Evolutionary conservation across 2,113 vertebrate species (phyloP), one percentile per base, ranked within the genome.

Genomic region (Pelobates fuscus): DNA sequence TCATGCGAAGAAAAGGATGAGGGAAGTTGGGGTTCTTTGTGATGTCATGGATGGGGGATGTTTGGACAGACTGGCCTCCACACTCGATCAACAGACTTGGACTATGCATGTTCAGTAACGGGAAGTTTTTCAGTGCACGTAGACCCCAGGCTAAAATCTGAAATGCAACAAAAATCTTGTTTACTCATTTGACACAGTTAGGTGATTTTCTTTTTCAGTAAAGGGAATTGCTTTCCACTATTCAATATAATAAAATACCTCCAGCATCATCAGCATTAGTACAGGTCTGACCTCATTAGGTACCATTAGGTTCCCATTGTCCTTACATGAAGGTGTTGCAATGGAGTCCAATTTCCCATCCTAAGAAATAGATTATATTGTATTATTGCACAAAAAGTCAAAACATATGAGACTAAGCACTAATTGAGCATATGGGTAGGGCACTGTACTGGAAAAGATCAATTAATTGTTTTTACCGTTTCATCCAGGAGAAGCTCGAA

Each of bases 111-210:
- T 32, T 61, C 58, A 75, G 29, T 49, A 65, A 52, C 0, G 58
- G 49, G 70, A 58, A 18, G 0, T 71, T 6, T 0, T 63, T 81
- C 78, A 91, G 78, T 67, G 84, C 87, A 8, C 90, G 86, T 37
- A 91, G 83, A 25, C 91, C 90, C 91, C 90, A 89, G 2, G 83
- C 83, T 78, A 90, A 81, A 23, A 92, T 77, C 90, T 91, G 68
- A 20, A 11, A 11, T 4, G 4, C 17, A 8, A 43, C 6, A 43
- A 43, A 43, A 43, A 43, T 43, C 6, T 14, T 6, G 41, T 43
- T 43, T n/a, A n/a, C 41, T 8, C 8, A 52, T 52, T 6, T 8
- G 46, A 52, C 46, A 8, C 8, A 52, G n/a, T n/a, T n/a, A n/a
- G n/a, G n/a, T n/a, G n/a, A n/a, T n/a, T n/a, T n/a, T n/a, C n/a